A percentile compares a stretch with the other conserved stretches of the same genome.
phyloP scores from a whole-genome alignment of 2,113 vertebrate species.

The Rattus norvegicus region GRCr8 NC_086037.1:67526501-67527000 shows the following conservation, averaged over 20 bases:
- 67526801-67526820: neutral
- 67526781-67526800: neutral
- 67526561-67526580: fast-evolving
- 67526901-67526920: neutral
- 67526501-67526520: too few relatives aligned
- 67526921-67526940: neutral
- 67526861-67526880: neutral
- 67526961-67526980: neutral
- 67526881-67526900: neutral
- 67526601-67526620: neutral
- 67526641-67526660: neutral
- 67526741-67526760: neutral
- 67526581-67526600: neutral
- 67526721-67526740: neutral
- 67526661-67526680: neutral
- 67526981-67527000: neutral
- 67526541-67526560: neutral
- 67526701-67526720: neutral
- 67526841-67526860: neutral
- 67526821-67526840: neutral
- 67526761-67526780: neutral
- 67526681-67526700: neutral
- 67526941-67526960: too few relatives aligned
- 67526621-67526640: too few relatives aligned
- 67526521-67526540: neutral